Base-by-base conservation (phyloP, 2,113 vertebrate species). In the Xiphophorus maculatus region DNA sequence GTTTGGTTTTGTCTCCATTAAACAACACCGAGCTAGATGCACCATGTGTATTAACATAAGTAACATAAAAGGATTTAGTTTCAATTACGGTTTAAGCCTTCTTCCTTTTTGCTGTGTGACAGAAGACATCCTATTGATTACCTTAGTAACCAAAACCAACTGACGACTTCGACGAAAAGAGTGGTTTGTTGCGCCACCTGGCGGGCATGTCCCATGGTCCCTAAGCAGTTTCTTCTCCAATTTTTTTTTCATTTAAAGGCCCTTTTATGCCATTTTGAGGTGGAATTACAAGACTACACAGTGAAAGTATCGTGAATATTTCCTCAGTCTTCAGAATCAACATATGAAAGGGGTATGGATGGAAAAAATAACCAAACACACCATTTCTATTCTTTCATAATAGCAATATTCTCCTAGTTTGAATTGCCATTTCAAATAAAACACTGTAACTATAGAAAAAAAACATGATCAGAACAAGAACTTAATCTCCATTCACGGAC, bases 131-230 rank as follows among this genome's bases (percentile, higher is more conserved):
- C 32, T 60, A 62, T 30, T 62, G n/a, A 73, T 86, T 48, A 66
- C 69, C 77, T 83, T 82, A 73, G 40, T 33, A 44, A 69, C 68
- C n/a, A 63, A 61, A 27, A 66, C 29, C 65, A 77, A 29, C 44
- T 66, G 66, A 32, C 27, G 19, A 35, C 15, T 66, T 33, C 10
- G 30, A 5, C 19, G 2, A 58, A 58, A 42, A 74, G 15, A 15
- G 13, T 67, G 77, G 58, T 63, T 84, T 85, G 22, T 84, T 76
- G 87, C 73, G 90, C 83, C 90, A 2, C 77, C 89, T 89, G 72
- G 86, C 85, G 91, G 87, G 5, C 12, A 66, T 4, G 4, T 15
- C 2, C 9, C 27, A 29, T 5, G 22, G 1, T 33, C 11, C 54
- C 13, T 11, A 14, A 2, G 25, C 5, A n/a, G 2, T 58, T 25